Conservation (phyloP, 1,140 invertebrate species). For the Eumaeus atala region DNA sequence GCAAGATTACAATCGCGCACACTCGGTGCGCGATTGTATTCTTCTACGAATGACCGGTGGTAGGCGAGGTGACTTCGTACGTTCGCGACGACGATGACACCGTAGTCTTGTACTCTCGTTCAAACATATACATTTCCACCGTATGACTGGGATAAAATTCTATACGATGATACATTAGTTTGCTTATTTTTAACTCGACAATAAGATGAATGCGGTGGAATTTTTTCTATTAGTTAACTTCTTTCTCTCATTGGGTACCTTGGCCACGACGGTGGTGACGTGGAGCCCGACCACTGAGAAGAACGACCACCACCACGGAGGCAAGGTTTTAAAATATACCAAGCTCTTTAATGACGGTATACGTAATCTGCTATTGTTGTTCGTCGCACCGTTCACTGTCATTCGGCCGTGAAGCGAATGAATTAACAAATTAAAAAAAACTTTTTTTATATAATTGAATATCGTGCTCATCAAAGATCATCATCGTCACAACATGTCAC, state of each 20-base stretch:
- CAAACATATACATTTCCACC: slow-evolving; percentile 7
- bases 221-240: slow-evolving; percentile 12
- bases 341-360: background rate
- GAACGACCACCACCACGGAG: background rate
- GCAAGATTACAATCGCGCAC: too few species aligned
- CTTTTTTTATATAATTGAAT: too few species aligned
- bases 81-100: slow-evolving; percentile 9
- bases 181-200: background rate
- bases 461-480: too few species aligned
- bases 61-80: slow-evolving; percentile 12
- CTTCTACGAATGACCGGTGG: slow-evolving; percentile 7
- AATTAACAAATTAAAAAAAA: too few species aligned
- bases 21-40: slow-evolving; percentile 4
- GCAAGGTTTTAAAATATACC: background rate
- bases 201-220: slow-evolving; percentile 12
- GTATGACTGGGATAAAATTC: slow-evolving; percentile 13
- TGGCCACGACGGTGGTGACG: slow-evolving; percentile 1
- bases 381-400: too few species aligned
- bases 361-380: too few species aligned
- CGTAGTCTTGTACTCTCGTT: slow-evolving; percentile 5
- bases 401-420: too few species aligned
- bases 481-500: too few species aligned
- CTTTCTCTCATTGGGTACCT: slow-evolving; percentile 4
- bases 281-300: background rate
- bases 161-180: background rate